Base-by-base conservation (phyloP, 2,113 vertebrate genomes). In the Heterotis niloticus region DNA sequence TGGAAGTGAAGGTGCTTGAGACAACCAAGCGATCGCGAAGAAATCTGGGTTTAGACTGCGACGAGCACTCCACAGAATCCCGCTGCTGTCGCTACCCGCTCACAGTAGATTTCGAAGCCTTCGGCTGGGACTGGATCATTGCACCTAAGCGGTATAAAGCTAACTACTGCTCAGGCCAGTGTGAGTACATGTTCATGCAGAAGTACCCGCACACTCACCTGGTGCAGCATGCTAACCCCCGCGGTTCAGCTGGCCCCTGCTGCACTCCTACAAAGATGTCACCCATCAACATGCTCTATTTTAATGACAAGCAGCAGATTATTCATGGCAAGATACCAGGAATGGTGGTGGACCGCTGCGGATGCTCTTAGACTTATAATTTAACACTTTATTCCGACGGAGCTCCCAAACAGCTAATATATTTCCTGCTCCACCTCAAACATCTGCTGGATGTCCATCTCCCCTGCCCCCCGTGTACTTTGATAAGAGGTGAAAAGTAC, bases 151-250 rank as follows among this genome's bases (percentile, higher is more conserved):
- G 97, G 64, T 98, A 98, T 91, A 98, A 98, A 89, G 97, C 97
- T 90, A 99, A 99, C 93, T 99, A 99, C 90, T 99, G 97, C 90
- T 99, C 97, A 9, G 97, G 97, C 87, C 96, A 99, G 87, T 99
- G 97, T 89, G 97, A 99, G 91, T 98, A 98, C 90, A 98, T 99
- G 96, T 99, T 99, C 89, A 97, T 99, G 96, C 97, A 99, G 92
- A 98, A 99, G 86, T 99, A 98, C 84, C 97, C 97, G 0, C 97
- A 99, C 84, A 99, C 97, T 80, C 97, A 99, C 86, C 89, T 99
- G 90, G 97, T 99, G 86, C 97, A 98, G 80, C 96, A 99, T 75
- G 96, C 97, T 57, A 99, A 97, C 82, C 96, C 97, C 4, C 89
- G 96, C 44, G 96, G 97, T 84, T 98, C 97, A 0, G 96, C 96